Evolutionary conservation across 1,140 invertebrate species (phyloP).

Genomic region (Caerostris darwini): DNA sequence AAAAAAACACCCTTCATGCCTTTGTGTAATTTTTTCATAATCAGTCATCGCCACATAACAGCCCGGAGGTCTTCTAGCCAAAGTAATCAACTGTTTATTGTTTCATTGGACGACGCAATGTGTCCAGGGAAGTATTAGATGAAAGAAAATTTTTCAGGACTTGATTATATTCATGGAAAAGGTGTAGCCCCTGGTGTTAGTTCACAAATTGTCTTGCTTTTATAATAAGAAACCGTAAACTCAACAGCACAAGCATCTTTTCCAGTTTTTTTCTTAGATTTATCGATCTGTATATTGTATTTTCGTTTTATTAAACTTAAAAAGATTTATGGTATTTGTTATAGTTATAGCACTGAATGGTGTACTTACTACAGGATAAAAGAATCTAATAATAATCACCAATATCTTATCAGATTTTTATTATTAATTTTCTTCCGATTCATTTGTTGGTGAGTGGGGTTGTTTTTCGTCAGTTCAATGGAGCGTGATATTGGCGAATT

Average conservation of each 20-base stretch:
- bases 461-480: background rate
- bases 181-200: background rate
- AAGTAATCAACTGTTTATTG: slow-evolving; percentile 62
- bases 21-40: background rate
- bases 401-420: no score
- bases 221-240: background rate
- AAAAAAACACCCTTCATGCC: background rate
- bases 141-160: background rate
- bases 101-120: slow-evolving; percentile 9
- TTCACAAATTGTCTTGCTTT: background rate
- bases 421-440: no score
- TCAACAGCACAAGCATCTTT: background rate
- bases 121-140: slow-evolving; percentile 31
- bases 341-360: no score
- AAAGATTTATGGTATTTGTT: background rate
- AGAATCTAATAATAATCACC: no score
- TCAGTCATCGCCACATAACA: background rate
- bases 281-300: no score
- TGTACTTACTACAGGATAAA: no score
- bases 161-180: slow-evolving; percentile 51
- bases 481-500: background rate
- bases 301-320: background rate
- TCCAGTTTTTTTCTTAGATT: background rate
- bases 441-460: no score
- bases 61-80: background rate